Evolutionary conservation across 2,888 invertebrate genomes (phyloP).

Genomic region (Ormyrus pomaceus): DNA sequence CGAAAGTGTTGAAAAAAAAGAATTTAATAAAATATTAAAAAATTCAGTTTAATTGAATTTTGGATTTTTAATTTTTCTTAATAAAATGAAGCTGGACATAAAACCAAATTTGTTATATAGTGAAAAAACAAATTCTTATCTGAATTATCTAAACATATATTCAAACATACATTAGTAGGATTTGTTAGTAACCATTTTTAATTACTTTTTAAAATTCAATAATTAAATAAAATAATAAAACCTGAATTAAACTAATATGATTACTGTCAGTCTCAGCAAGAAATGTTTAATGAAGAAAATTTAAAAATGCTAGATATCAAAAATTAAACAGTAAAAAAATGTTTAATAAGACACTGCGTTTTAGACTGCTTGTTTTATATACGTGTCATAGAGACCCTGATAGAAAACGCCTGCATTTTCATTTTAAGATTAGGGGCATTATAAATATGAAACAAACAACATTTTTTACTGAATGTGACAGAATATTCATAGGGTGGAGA

Average conservation of each 20-base stretch:
- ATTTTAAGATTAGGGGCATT: too few relatives aligned
- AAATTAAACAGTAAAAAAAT: too few relatives aligned
- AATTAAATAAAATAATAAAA: background rate
- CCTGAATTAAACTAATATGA: background rate
- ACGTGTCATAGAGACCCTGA: too few relatives aligned
- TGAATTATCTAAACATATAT: too few relatives aligned
- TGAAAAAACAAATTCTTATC: background rate
- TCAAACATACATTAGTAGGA: too few relatives aligned
- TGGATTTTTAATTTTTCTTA: background rate
- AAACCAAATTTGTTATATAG: slow-evolving; percentile 6
- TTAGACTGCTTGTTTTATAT: too few relatives aligned
- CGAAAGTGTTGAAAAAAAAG: too few relatives aligned
- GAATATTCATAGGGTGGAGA: slow-evolving; percentile 23
- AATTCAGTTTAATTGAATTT: background rate
- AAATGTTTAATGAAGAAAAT: background rate
- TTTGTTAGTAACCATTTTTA: background rate
- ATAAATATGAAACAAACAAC: too few relatives aligned
- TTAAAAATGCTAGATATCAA: too few relatives aligned
- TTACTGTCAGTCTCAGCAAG: background rate
- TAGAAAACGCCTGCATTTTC: too few relatives aligned
- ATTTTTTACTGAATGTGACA: slow-evolving; percentile 23
- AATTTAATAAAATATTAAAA: too few relatives aligned
- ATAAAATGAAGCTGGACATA: background rate
- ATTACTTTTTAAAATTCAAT: slow-evolving; percentile 8
- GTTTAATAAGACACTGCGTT: too few relatives aligned